Conservation (phyloP, 2,888 invertebrate genomes). For the Epicampocera succincta region DNA sequence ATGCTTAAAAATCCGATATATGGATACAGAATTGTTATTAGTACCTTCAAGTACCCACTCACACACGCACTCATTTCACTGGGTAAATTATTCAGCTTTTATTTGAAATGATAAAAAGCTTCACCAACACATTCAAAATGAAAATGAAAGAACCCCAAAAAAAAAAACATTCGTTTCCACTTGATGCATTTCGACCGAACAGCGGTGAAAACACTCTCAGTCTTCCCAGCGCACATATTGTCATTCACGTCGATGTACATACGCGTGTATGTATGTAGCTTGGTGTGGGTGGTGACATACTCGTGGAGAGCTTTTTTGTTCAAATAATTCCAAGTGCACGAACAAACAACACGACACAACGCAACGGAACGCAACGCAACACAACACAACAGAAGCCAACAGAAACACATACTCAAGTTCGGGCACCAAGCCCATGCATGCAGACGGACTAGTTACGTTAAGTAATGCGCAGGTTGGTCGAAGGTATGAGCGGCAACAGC, state of each 20-base stretch:
- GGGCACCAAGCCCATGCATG: background rate
- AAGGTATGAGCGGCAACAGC: slow-evolving; percentile 43
- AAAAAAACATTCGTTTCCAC: slow-evolving; percentile 46
- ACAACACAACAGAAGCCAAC: too few species aligned
- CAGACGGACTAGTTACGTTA: slow-evolving; percentile 16
- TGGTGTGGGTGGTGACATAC: slow-evolving; percentile 69
- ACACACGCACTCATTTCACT: too few species aligned
- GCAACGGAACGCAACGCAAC: too few species aligned
- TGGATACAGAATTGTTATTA: too few species aligned
- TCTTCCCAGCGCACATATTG: background rate
- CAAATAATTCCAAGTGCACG: slow-evolving; percentile 43
- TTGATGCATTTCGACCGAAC: slow-evolving; percentile 53
- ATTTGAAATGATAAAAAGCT: slow-evolving; percentile 1
- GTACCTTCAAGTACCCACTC: too few species aligned
- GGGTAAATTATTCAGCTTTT: slow-evolving; percentile 2
- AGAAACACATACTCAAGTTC: too few species aligned
- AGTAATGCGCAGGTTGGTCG: slow-evolving; percentile 67
- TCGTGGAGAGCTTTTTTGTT: slow-evolving; percentile 36
- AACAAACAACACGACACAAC: slow-evolving; percentile 7
- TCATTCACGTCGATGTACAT: slow-evolving; percentile 23
- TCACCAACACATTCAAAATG: background rate
- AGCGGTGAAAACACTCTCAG: background rate
- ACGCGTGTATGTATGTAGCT: too few species aligned
- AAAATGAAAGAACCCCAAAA: background rate
- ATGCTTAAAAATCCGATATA: too few species aligned